phyloP scores from a whole-genome alignment of 2,113 vertebrate genomes.

The Trematomus loennbergii region DNA sequence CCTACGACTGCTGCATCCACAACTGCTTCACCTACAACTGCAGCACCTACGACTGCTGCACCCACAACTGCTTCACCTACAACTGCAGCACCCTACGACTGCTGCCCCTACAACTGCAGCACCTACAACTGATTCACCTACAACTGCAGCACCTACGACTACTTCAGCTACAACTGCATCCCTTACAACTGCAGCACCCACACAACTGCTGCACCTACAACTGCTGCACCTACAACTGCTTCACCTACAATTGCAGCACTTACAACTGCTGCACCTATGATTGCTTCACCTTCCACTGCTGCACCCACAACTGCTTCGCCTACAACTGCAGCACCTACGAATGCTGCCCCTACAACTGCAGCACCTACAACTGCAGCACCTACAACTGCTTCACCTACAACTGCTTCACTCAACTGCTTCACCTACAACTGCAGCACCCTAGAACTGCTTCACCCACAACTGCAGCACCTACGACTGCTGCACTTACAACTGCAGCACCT shows the following conservation, averaged over 20 bases:
- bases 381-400: neutral
- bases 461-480: neutral
- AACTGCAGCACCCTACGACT: no score
- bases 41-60: no score
- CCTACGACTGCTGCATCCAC: no score
- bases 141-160: no score
- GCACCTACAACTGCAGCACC: neutral
- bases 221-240: neutral
- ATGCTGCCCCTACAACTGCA: neutral
- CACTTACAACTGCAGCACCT: neutral
- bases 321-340: neutral
- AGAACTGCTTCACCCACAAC: neutral
- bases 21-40: no score
- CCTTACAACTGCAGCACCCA: no score
- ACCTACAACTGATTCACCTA: no score
- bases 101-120: no score
- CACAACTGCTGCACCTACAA: neutral
- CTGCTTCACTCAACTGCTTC: neutral
- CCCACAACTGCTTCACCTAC: no score
- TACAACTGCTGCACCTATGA: no score
- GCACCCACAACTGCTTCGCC: neutral
- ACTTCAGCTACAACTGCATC: no score
- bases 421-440: neutral
- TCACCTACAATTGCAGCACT: no score
- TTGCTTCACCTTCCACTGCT: neutral